These are phyloP conservation scores for Uria aalge DNA, from an alignment of 2,113 vertebrate genomes.

Conservation along the genomic window DNA sequence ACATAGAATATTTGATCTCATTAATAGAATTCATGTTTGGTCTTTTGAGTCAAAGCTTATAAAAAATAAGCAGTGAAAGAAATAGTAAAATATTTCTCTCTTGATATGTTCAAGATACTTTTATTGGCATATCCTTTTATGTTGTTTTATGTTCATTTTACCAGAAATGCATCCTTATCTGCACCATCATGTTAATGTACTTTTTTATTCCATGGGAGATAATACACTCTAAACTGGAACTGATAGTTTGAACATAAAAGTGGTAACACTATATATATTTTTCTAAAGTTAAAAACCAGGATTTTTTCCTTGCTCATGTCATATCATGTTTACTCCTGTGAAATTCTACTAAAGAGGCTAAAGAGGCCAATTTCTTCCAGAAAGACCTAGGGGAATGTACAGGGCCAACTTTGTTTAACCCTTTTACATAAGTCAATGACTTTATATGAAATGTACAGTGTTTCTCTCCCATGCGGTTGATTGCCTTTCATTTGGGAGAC, in stretches of 20 bases:
- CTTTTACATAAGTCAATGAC: background rate
- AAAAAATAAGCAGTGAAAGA: background rate
- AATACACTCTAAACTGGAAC: background rate
- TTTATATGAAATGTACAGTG: background rate
- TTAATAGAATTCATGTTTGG: slow-evolving; percentile 44
- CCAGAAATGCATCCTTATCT: slow-evolving; percentile 16
- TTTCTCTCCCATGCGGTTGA: background rate
- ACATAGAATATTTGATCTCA: slow-evolving; percentile 43
- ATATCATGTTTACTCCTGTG: background rate
- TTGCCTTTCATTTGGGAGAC: background rate
- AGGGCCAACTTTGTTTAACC: background rate
- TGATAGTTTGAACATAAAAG: background rate
- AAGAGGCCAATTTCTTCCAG: background rate
- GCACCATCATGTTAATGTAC: background rate
- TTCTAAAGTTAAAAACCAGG: background rate
- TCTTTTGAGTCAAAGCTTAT: slow-evolving; percentile 29
- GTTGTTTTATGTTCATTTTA: slow-evolving; percentile 11
- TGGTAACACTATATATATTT: background rate
- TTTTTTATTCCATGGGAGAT: background rate
- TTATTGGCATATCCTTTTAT: background rate
- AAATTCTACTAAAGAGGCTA: background rate
- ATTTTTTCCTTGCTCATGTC: background rate
- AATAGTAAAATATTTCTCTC: background rate
- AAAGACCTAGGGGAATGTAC: background rate
- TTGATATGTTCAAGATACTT: background rate